Percentiles rank a stretch among this genome's conserved stretches.
Evolutionary conservation across 2,888 invertebrate species (phyloP).

Genomic region (Oligia latruncula): DNA sequence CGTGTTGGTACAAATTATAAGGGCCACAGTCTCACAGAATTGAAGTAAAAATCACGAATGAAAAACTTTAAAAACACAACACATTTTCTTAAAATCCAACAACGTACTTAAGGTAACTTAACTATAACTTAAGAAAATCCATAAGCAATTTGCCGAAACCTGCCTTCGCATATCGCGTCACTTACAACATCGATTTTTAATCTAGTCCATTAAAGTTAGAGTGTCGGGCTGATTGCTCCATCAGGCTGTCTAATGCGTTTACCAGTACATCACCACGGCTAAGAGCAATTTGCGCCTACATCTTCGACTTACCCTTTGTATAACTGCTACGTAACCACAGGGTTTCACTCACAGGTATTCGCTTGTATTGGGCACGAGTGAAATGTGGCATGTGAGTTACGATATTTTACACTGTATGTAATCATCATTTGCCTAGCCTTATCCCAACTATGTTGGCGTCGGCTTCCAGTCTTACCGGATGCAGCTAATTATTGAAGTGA

Average conservation of each 20-base stretch:
- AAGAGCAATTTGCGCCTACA: slow-evolving; percentile 80
- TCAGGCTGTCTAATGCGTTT: slow-evolving; percentile 80
- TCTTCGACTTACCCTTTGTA: slow-evolving; percentile 72
- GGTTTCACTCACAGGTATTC: slow-evolving; percentile 27
- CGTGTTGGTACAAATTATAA: too few relatives aligned
- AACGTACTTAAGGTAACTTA: neutral
- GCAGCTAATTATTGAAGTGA: too few relatives aligned
- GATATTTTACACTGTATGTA: too few relatives aligned
- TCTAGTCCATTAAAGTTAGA: slow-evolving; percentile 80
- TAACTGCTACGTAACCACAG: slow-evolving; percentile 61
- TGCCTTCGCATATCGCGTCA: slow-evolving; percentile 52
- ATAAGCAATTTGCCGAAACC: slow-evolving; percentile 39
- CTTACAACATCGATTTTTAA: slow-evolving; percentile 80
- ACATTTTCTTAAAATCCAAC: neutral
- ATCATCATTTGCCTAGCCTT: too few relatives aligned
- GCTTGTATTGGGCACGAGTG: too few relatives aligned
- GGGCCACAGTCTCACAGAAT: too few relatives aligned
- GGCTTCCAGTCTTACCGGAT: too few relatives aligned
- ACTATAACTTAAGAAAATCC: slow-evolving; percentile 14
- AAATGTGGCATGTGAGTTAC: neutral
- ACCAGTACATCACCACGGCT: slow-evolving; percentile 78
- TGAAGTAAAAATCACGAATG: too few relatives aligned
- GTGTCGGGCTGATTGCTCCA: slow-evolving; percentile 81
- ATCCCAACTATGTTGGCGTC: too few relatives aligned
- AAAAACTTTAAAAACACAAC: neutral